Evolutionary conservation across 1,140 invertebrate species (phyloP).

Genomic region (Ostrea denselamellosa): DNA sequence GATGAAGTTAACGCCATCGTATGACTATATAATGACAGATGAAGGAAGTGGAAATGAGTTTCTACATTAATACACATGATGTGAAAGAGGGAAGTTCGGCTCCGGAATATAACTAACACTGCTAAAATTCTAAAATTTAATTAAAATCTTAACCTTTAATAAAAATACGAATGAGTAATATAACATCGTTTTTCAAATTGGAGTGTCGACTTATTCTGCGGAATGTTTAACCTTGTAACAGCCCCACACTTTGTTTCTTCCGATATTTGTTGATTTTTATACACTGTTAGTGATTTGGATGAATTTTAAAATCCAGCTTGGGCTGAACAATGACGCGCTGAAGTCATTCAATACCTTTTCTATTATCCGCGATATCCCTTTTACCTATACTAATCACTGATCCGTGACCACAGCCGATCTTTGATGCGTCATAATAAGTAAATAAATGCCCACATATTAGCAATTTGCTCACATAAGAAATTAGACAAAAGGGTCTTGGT

Average conservation of each 20-base stretch:
- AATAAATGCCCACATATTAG: conserved; percentile 29
- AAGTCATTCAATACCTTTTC: conserved; percentile 37
- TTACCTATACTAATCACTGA: conserved; percentile 38
- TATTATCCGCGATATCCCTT: conserved; percentile 29
- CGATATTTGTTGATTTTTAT: conserved; percentile 28
- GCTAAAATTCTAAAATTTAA: too few relatives aligned
- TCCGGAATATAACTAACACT: too few relatives aligned
- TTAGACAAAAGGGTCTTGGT: neutral
- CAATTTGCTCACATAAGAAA: neutral
- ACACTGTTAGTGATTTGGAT: conserved; percentile 14
- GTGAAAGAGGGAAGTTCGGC: too few relatives aligned
- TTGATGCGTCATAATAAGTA: conserved; percentile 36
- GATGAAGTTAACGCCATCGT: too few relatives aligned
- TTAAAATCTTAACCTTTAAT: too few relatives aligned
- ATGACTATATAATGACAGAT: too few relatives aligned
- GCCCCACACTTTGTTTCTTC: neutral
- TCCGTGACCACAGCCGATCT: conserved; percentile 16
- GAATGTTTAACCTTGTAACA: neutral
- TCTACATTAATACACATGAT: too few relatives aligned
- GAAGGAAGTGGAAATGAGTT: too few relatives aligned
- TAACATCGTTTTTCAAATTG: too few relatives aligned
- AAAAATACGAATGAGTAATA: too few relatives aligned
- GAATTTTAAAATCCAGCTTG: conserved; percentile 26
- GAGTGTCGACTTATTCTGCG: too few relatives aligned
- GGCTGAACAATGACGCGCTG: conserved; percentile 27